Base-by-base conservation (phyloP, 2,888 invertebrate genomes). In the Listrodromus nycthemerus region DNA sequence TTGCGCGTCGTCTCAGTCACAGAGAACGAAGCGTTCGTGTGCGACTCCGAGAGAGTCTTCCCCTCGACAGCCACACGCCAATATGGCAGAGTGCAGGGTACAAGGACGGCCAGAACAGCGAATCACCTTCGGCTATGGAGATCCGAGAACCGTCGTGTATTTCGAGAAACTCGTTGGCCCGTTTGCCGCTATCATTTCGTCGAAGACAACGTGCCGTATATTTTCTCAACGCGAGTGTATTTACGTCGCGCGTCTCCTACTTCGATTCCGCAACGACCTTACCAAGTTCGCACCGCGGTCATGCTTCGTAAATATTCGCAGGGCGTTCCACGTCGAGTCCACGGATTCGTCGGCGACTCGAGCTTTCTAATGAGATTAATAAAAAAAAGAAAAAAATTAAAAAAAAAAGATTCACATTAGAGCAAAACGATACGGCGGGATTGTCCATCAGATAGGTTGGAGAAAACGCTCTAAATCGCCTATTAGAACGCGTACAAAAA, bases 51-150 rank as follows among this genome's bases (percentile, higher is more conserved):
- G 16, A 27, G 27, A 58, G 27, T 27, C 27, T 16, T 61, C 24
- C 61, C 61, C 61, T 58, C 71, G 71, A 58, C 45, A 24, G 58
- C n/a, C n/a, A 33, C 55, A 37, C 7, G 21, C 55, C 55, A 4
- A n/a, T 58, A 61, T 58, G 37, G 73, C 74, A 61, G 63, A 75
- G 80, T 79, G 24, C 70, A 75, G 37, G 58, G 71, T 52, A 58
- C 83, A 76, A 83, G 83, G 83, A 83, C 67, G 48, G 27, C 83
- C 30, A 73, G 80, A 69, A 76, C 27, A 7, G 21, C 55, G 19
- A 71, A 65, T 69, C 45, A 63, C 80, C 83, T 80, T 80, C 73
- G 48, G 63, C 67, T 69, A 75, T 52, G 73, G 77, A 48, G 61
- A 63, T 61, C 61, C 41, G 10, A 61, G 30, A 24, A 48, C 52